phyloP scores from a whole-genome alignment of 2,797 vertebrate genomes.

The Columba guinea region DNA sequence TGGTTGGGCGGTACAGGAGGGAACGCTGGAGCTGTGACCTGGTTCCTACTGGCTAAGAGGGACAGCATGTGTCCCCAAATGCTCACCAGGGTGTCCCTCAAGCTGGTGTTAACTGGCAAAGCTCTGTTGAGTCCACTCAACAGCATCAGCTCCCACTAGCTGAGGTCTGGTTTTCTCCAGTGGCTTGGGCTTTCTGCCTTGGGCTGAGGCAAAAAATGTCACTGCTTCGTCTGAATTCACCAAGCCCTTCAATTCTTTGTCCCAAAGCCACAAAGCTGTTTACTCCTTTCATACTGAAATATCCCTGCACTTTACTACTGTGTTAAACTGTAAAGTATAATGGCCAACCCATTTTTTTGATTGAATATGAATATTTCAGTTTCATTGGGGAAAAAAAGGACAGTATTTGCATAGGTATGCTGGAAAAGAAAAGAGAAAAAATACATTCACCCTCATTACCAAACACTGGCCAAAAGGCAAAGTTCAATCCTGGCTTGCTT shows the following conservation, averaged over 20 bases:
- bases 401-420: neutral
- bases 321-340: neutral
- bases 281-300: neutral
- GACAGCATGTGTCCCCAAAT: neutral
- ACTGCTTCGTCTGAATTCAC: neutral
- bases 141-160: neutral
- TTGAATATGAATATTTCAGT: neutral
- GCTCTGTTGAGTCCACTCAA: neutral
- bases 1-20: neutral
- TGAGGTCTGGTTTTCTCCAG: neutral
- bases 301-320: neutral
- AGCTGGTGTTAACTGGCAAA: neutral
- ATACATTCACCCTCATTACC: neutral
- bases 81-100: neutral
- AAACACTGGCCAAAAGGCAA: constrained; percentile 32
- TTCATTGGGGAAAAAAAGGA: neutral
- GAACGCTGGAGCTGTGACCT: neutral
- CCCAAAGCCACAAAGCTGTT: constrained; percentile 21
- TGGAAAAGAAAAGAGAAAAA: rapidly evolving
- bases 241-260: neutral
- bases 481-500: constrained; percentile 27
- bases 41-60: neutral
- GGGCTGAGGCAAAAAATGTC: neutral
- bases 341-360: neutral
- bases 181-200: neutral